Conservation (phyloP, 2,113 vertebrate species). For the rabbit (Oryctolagus cuniculus) region mOryCun1.1 NC_091450.1:28134501-28135000, state of each 20-base stretch:
- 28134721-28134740: slow-evolving; percentile 89
- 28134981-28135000: background rate
- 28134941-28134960: background rate
- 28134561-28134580: slow-evolving; percentile 93
- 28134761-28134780: slow-evolving; percentile 88
- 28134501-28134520: slow-evolving; percentile 83
- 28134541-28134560: slow-evolving; percentile 91
- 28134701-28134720: slow-evolving; percentile 88
- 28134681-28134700: slow-evolving; percentile 90
- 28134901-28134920: too few relatives aligned
- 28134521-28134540: slow-evolving; percentile 88
- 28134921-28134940: background rate
- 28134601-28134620: slow-evolving; percentile 87
- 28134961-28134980: background rate
- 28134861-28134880: slow-evolving; percentile 43
- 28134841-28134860: slow-evolving; percentile 83
- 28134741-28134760: slow-evolving; percentile 87
- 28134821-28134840: slow-evolving; percentile 76
- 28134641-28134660: slow-evolving; percentile 89
- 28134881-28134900: background rate
- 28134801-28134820: slow-evolving; percentile 84
- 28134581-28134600: slow-evolving; percentile 88
- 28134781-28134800: slow-evolving; percentile 87
- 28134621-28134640: slow-evolving; percentile 88
- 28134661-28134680: slow-evolving; percentile 90